These are phyloP conservation scores for Heteronetta atricapilla DNA, from an alignment of 2,113 vertebrate genomes.

Conservation along the genomic window DNA sequence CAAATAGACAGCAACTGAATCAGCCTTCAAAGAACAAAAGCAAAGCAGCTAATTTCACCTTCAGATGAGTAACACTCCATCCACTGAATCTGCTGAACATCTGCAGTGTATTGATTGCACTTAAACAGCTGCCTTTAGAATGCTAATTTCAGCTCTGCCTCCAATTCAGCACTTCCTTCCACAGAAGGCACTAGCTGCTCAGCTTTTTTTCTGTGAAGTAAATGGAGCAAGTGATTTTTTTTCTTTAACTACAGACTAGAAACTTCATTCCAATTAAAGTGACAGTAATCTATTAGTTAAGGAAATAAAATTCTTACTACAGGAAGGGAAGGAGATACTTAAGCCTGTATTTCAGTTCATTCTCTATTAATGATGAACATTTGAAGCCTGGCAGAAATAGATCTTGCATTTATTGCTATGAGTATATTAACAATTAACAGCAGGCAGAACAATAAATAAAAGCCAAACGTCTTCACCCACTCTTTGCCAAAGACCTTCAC, in stretches of 20 bases:
- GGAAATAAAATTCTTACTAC: slow-evolving; percentile 34
- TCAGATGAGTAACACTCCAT: background rate
- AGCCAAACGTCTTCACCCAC: background rate
- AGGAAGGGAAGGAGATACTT: background rate
- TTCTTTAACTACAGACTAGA: background rate
- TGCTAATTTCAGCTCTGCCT: background rate
- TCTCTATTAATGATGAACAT: slow-evolving; percentile 1
- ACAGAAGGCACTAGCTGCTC: background rate
- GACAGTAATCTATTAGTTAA: slow-evolving; percentile 10
- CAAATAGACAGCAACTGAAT: background rate
- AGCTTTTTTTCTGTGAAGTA: background rate
- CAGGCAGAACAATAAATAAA: background rate
- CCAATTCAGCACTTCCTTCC: background rate
- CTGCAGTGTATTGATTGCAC: slow-evolving; percentile 1
- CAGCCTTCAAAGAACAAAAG: background rate
- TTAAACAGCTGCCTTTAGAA: slow-evolving; percentile 5
- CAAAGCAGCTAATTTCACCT: slow-evolving; percentile 12
- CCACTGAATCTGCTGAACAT: background rate
- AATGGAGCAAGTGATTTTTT: background rate
- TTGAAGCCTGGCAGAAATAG: background rate
- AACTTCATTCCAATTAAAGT: background rate
- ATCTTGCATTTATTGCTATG: background rate
- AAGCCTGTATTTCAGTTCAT: slow-evolving; percentile 7
- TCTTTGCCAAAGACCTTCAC: background rate
- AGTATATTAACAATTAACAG: background rate